Conservation (phyloP, 2,888 invertebrate species). For the Nebria brevicollis region DNA sequence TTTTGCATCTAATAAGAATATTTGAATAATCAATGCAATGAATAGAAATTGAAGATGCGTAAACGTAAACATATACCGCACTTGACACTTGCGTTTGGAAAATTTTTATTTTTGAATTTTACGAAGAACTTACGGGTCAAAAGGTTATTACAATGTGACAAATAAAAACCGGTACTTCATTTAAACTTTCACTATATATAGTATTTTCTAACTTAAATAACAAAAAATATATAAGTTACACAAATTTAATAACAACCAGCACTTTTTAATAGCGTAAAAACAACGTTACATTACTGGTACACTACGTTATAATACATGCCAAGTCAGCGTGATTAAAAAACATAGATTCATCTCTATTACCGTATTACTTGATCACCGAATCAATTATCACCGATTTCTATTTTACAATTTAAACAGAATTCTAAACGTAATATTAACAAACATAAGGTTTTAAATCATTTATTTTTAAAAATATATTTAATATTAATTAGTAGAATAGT, state of each 20-base stretch:
- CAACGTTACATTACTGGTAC: background rate
- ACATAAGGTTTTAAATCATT: too few species aligned
- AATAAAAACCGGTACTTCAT: constrained; percentile 14
- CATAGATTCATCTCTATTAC: background rate
- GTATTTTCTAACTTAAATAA: constrained; percentile 9
- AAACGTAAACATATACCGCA: background rate
- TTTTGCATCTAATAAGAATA: too few species aligned
- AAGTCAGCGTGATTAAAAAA: background rate
- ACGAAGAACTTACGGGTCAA: constrained; percentile 17
- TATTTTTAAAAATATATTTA: too few species aligned
- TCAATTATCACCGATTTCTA: background rate
- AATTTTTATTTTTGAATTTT: constrained; percentile 3
- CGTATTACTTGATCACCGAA: background rate
- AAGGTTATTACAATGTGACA: constrained; percentile 17
- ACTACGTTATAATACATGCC: background rate
- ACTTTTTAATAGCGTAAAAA: background rate
- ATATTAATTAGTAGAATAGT: too few species aligned
- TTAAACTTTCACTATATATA: constrained; percentile 2
- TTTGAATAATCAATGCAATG: background rate
- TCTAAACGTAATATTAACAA: too few species aligned
- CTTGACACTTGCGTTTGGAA: background rate
- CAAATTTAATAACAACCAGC: background rate
- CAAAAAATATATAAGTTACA: constrained; percentile 12
- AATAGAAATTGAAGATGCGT: background rate
- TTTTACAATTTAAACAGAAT: background rate